phyloP scores from a whole-genome alignment of 2,888 invertebrate genomes.

The Biston stratarius region DNA sequence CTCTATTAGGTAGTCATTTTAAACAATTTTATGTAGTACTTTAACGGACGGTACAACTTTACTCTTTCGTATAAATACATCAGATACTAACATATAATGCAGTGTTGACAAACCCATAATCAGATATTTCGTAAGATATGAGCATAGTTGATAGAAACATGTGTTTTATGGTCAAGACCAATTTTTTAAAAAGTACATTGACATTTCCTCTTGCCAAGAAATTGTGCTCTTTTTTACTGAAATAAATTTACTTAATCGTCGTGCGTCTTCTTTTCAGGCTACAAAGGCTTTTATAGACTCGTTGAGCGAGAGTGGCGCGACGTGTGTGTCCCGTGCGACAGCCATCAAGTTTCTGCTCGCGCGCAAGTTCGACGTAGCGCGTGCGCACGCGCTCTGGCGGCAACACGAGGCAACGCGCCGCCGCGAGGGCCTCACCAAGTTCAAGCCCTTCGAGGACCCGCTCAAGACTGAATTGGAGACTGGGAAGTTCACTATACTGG shows the following conservation, averaged over 20 bases:
- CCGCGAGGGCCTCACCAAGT: slow-evolving; percentile 93
- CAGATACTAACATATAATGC: too few species aligned
- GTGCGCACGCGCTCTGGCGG: slow-evolving; percentile 96
- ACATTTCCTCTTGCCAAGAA: too few species aligned
- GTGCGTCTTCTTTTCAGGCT: slow-evolving; percentile 85
- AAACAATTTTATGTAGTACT: too few species aligned
- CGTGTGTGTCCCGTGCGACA: slow-evolving; percentile 92
- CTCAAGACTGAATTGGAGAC: slow-evolving; percentile 95
- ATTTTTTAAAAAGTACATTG: too few species aligned
- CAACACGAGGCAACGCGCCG: slow-evolving; percentile 96
- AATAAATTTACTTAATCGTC: not conserved
- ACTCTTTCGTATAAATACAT: too few species aligned
- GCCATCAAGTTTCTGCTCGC: slow-evolving; percentile 97
- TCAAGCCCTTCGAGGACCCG: slow-evolving; percentile 94
- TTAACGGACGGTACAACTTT: too few species aligned
- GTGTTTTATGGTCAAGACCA: too few species aligned
- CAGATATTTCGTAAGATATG: too few species aligned
- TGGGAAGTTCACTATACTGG: slow-evolving; percentile 98
- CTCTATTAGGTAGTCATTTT: too few species aligned
- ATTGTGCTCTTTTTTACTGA: too few species aligned
- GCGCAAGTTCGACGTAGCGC: slow-evolving; percentile 96
- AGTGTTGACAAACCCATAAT: too few species aligned
- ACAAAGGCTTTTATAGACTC: slow-evolving; percentile 93
- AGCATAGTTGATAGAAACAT: too few species aligned
- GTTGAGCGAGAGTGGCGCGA: slow-evolving; percentile 87